phyloP scores from a whole-genome alignment of 2,888 invertebrate genomes.

The Alsophila aescularia region DNA sequence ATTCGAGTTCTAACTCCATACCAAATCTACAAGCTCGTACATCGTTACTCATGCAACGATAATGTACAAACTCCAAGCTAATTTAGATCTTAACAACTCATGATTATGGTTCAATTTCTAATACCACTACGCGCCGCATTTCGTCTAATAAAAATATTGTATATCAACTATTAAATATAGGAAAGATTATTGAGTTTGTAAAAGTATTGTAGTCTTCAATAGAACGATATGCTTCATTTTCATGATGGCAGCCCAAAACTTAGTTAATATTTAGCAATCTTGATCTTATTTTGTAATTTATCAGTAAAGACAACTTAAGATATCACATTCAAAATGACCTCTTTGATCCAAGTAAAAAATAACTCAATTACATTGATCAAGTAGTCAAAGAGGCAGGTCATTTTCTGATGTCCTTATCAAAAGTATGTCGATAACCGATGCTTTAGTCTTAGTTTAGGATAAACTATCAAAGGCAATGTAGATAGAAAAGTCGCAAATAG shows the following conservation, averaged over 20 bases:
- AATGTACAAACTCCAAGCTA: constrained; percentile 68
- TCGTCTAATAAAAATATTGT: constrained; percentile 75
- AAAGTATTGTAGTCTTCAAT: constrained; percentile 80
- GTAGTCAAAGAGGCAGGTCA: constrained; percentile 4
- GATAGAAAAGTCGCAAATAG: constrained; percentile 67
- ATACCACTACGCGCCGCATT: constrained; percentile 59
- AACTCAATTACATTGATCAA: constrained; percentile 22
- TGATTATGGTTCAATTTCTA: constrained; percentile 67
- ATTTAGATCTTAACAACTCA: constrained; percentile 55
- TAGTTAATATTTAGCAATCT: constrained; percentile 26
- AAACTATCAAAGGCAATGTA: constrained; percentile 73
- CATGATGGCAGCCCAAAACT: constrained; percentile 73
- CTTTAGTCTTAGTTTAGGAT: constrained; percentile 62
- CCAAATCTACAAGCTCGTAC: constrained; percentile 79
- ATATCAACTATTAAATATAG: constrained; percentile 81
- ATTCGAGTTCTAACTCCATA: constrained; percentile 51
- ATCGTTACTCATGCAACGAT: constrained; percentile 67
- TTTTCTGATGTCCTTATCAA: constrained; percentile 24
- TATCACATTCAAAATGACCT: constrained; percentile 26
- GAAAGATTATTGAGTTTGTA: constrained; percentile 81
- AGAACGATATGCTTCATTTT: constrained; percentile 84
- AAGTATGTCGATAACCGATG: constrained; percentile 43
- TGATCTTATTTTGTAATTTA: constrained; percentile 23
- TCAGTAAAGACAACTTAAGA: constrained; percentile 25
- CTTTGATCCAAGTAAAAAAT: constrained; percentile 7